phyloP scores from a whole-genome alignment of 1,140 invertebrate species.

The Phymastichus coffea region DNA sequence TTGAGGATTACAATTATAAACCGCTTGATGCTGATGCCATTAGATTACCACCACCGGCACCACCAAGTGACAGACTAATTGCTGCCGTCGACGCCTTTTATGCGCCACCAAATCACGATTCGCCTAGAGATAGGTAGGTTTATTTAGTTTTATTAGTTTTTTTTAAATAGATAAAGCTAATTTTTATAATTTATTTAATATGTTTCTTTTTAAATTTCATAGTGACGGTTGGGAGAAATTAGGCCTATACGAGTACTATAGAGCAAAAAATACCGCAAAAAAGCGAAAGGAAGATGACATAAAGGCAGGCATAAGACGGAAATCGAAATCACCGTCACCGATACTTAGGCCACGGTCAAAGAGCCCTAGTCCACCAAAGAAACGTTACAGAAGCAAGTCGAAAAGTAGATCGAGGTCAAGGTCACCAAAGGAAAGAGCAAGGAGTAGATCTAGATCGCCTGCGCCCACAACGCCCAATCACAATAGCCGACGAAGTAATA shows the following conservation, averaged over 20 bases:
- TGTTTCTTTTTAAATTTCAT: conserved; percentile 37
- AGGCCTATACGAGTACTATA: conserved; percentile 96
- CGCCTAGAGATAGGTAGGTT: conserved; percentile 86
- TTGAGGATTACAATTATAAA: conserved; percentile 89
- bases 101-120: conserved; percentile 86
- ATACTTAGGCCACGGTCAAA: conserved; percentile 66
- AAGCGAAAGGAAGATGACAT: conserved; percentile 89
- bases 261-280: conserved; percentile 87
- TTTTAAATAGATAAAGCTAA: not conserved
- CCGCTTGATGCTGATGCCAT: conserved; percentile 88
- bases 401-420: conserved; percentile 56
- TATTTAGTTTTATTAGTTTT: not conserved
- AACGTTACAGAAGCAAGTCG: conserved; percentile 69
- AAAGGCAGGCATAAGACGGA: conserved; percentile 65
- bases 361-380: conserved; percentile 71
- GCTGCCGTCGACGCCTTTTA: conserved; percentile 96
- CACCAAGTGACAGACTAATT: conserved; percentile 87
- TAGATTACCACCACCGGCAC: conserved; percentile 87
- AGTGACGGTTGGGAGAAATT: conserved; percentile 98
- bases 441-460: conserved; percentile 61
- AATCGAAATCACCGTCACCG: conserved; percentile 74
- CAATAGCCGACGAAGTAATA: conserved; percentile 25
- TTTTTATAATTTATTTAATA: not conserved
- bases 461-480: conserved; percentile 55
- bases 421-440: conserved; percentile 57